These are phyloP conservation scores for Pyrrhura leucotis DNA, from an alignment of 2,797 vertebrate genomes.

Conservation along the genomic window DNA sequence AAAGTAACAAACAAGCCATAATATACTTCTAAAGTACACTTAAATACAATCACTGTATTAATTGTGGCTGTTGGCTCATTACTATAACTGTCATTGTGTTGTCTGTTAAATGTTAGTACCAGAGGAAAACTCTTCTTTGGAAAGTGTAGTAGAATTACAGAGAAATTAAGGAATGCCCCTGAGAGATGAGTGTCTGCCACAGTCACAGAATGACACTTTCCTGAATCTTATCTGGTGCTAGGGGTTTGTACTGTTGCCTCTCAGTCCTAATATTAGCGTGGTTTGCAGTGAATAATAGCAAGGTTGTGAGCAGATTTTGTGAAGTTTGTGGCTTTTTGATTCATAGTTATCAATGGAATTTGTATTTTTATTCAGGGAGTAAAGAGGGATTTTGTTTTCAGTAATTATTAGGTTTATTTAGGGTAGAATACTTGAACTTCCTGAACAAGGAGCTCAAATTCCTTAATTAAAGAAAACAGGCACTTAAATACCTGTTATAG, in stretches of 20 bases:
- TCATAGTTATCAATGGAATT: neutral
- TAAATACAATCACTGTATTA: rapidly evolving
- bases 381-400: neutral
- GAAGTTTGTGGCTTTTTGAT: neutral
- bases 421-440: neutral
- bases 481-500: neutral
- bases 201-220: neutral
- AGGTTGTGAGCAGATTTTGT: neutral
- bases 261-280: neutral
- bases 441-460: neutral
- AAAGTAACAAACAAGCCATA: neutral
- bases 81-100: neutral
- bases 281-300: neutral
- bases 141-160: neutral
- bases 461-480: neutral
- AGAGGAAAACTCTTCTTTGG: neutral
- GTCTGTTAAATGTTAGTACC: neutral
- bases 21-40: rapidly evolving
- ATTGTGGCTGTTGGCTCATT: neutral
- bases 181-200: neutral
- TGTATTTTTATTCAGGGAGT: neutral
- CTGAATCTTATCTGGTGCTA: neutral
- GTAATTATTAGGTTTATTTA: neutral
- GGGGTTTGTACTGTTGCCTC: neutral
- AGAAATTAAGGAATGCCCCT: neutral